A percentile compares a stretch with the other conserved stretches of the same genome.
Conservation (phyloP, 2,113 vertebrate genomes). For the Barbus barbus region DNA sequence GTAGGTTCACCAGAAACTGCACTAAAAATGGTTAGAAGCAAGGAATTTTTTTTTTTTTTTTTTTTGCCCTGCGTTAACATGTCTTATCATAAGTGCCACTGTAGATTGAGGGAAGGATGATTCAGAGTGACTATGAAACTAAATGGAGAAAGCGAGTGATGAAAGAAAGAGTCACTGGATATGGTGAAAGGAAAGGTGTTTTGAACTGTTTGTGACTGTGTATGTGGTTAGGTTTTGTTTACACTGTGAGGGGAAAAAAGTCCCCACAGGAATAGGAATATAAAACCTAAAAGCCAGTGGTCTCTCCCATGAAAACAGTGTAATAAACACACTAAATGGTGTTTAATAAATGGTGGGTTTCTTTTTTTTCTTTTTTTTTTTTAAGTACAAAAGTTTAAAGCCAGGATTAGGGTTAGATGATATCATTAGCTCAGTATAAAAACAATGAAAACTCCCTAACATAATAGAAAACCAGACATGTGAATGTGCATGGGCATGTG, state of each 20-base stretch:
- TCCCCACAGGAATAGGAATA: not conserved
- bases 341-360: not conserved
- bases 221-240: not conserved
- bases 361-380: no score
- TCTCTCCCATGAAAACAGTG: not conserved
- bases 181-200: not conserved
- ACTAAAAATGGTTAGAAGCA: slow-evolving; percentile 11
- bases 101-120: slow-evolving; percentile 6
- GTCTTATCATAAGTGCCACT: slow-evolving; percentile 16
- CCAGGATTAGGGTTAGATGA: not conserved
- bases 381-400: not conserved
- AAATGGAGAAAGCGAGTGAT: not conserved
- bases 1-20: not conserved
- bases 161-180: not conserved
- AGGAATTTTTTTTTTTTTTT: not conserved
- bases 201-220: slow-evolving; percentile 48
- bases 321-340: not conserved
- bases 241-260: not conserved
- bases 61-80: not conserved
- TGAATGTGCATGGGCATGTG: not conserved
- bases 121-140: slow-evolving; percentile 31
- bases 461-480: not conserved
- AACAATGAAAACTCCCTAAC: not conserved
- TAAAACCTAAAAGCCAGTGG: not conserved
- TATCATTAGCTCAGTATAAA: not conserved